A percentile compares a stretch with the other conserved stretches of the same genome.
These are phyloP conservation scores for Datnioides undecimradiatus DNA, from an alignment of 2,113 vertebrate genomes.

Conservation along the genomic window DNA sequence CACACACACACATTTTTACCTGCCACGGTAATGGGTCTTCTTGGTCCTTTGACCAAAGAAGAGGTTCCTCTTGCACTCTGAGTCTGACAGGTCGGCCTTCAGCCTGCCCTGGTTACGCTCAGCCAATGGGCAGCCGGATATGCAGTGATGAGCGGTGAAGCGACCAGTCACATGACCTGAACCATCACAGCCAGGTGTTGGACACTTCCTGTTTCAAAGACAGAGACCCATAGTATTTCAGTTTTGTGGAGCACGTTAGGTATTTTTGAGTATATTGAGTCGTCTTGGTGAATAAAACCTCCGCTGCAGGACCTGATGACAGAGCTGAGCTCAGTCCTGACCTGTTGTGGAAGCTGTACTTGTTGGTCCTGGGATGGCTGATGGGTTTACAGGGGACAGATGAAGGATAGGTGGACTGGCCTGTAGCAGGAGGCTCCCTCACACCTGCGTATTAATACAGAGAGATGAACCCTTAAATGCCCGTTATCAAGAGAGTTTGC, in stretches of 20 bases:
- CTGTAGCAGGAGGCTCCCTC: conserved; percentile 84
- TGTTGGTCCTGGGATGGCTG: conserved; percentile 89
- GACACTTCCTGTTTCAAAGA: conserved; percentile 91
- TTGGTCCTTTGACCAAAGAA: conserved; percentile 91
- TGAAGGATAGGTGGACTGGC: conserved; percentile 85
- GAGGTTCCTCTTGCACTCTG: conserved; percentile 91
- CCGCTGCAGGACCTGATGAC: not conserved
- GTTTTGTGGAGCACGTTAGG: no score
- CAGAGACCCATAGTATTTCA: not conserved
- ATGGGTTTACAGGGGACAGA: conserved; percentile 90
- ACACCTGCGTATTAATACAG: conserved; percentile 79
- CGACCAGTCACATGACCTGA: conserved; percentile 97
- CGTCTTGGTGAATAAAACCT: not conserved
- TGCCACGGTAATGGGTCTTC: conserved; percentile 94
- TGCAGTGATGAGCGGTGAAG: conserved; percentile 98
- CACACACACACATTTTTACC: conserved; percentile 78
- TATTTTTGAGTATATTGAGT: not conserved
- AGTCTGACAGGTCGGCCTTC: conserved; percentile 92
- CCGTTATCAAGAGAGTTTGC: not conserved
- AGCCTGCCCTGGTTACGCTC: conserved; percentile 96
- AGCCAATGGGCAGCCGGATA: conserved; percentile 96
- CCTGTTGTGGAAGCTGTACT: conserved; percentile 99
- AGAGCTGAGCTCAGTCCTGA: conserved; percentile 68
- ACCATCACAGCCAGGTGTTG: conserved; percentile 96
- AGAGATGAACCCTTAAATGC: not conserved